phyloP scores from a whole-genome alignment of 2,113 vertebrate genomes.

The Ursus arctos region DNA sequence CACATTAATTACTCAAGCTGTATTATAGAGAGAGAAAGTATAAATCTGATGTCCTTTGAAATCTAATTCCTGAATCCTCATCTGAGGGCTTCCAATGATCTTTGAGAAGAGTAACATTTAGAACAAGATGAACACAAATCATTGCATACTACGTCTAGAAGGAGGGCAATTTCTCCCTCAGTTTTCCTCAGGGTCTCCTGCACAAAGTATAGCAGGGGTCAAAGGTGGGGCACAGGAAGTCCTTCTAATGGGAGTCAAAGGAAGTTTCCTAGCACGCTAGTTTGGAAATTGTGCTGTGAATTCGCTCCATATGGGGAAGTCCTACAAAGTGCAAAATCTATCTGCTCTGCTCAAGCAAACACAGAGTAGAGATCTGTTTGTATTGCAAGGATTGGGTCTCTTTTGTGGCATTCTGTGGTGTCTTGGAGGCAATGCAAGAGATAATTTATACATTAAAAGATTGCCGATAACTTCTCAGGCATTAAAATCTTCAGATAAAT shows the following conservation, averaged over 20 bases:
- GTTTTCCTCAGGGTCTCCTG: neutral
- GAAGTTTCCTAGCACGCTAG: neutral
- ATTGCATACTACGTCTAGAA: neutral
- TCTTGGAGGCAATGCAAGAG: neutral
- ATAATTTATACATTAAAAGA: neutral
- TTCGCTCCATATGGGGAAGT: neutral
- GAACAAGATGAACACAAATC: slow-evolving; percentile 4
- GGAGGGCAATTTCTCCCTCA: neutral
- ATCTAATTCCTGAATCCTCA: neutral
- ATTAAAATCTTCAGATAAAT: neutral
- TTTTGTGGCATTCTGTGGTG: neutral
- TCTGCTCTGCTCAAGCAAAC: neutral
- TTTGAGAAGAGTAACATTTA: neutral
- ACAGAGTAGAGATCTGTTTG: neutral
- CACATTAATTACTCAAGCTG: neutral
- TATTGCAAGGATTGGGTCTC: neutral
- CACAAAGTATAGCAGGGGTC: neutral
- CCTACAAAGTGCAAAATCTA: neutral
- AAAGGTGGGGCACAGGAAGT: neutral
- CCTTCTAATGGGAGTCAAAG: neutral
- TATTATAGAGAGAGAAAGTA: neutral
- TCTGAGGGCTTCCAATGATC: neutral
- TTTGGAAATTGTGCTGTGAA: neutral
- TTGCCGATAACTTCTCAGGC: neutral
- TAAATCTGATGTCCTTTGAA: slow-evolving; percentile 30